These are phyloP conservation scores for Petrophora chlorosata DNA, from an alignment of 2,888 invertebrate species.

Conservation along the genomic window DNA sequence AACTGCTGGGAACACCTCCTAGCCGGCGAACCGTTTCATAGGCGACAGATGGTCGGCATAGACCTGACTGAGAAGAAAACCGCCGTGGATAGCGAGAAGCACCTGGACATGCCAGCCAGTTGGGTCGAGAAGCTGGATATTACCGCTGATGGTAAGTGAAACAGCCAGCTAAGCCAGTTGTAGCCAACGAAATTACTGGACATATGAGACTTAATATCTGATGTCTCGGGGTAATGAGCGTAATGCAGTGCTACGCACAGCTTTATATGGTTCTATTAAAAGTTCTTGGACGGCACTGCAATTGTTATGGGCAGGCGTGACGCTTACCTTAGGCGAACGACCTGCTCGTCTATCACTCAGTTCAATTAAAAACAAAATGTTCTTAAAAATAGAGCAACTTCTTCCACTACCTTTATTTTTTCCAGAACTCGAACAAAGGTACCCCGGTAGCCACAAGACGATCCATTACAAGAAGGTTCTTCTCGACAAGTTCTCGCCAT, in stretches of 20 bases:
- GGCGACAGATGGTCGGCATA: constrained; percentile 79
- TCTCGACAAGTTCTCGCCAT: constrained; percentile 91
- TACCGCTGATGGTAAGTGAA: constrained; percentile 74
- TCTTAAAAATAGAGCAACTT: neutral
- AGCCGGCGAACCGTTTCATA: constrained; percentile 86
- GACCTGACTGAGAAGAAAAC: constrained; percentile 67
- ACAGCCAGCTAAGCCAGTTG: too few relatives aligned
- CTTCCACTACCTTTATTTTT: neutral
- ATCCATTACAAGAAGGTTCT: constrained; percentile 89
- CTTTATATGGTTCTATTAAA: too few relatives aligned
- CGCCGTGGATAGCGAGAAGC: constrained; percentile 85
- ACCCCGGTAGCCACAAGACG: constrained; percentile 88
- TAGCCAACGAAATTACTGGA: too few relatives aligned
- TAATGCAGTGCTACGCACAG: too few relatives aligned
- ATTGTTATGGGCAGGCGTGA: too few relatives aligned
- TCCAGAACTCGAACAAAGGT: constrained; percentile 86
- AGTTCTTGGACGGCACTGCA: too few relatives aligned
- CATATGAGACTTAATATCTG: too few relatives aligned
- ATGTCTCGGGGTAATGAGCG: too few relatives aligned
- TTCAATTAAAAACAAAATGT: too few relatives aligned
- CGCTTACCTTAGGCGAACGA: too few relatives aligned
- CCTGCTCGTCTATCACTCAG: too few relatives aligned
- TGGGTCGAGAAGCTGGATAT: constrained; percentile 89
- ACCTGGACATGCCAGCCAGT: constrained; percentile 89
- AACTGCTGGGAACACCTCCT: constrained; percentile 89